These are phyloP conservation scores for Fragum whitleyi DNA, from an alignment of 2,888 invertebrate genomes.

Conservation along the genomic window DNA sequence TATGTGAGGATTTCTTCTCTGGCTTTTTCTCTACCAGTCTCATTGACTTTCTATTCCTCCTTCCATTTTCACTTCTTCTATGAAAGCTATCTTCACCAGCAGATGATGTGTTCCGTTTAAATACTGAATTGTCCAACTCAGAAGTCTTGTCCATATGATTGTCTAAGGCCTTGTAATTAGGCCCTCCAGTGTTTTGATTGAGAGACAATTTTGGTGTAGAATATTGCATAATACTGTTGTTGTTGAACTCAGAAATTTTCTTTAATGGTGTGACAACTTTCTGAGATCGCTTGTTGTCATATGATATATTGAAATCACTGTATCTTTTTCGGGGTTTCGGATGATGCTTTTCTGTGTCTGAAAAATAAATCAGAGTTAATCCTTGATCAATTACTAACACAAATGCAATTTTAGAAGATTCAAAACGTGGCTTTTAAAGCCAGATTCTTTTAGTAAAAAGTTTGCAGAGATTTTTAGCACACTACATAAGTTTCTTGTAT, in stretches of 20 bases:
- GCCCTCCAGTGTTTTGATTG: background rate
- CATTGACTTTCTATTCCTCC: background rate
- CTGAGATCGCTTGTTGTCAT: conserved; percentile 20
- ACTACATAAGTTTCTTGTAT: no score
- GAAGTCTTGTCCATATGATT: background rate
- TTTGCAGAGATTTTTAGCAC: no score
- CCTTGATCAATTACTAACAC: no score
- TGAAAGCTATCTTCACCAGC: background rate
- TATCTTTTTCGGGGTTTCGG: conserved; percentile 32
- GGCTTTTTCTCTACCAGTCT: background rate
- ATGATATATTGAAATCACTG: conserved; percentile 49
- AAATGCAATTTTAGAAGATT: no score
- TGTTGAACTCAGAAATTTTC: conserved; percentile 13
- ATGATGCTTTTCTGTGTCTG: background rate
- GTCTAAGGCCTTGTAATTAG: background rate
- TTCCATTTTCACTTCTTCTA: background rate
- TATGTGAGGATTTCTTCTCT: conserved; percentile 35
- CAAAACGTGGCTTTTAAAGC: no score
- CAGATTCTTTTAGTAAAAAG: no score
- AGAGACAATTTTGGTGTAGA: background rate
- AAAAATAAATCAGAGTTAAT: background rate
- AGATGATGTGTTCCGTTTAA: conserved; percentile 9
- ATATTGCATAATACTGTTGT: background rate
- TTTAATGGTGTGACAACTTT: conserved; percentile 32
- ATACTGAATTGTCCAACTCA: conserved; percentile 46